phyloP scores from a whole-genome alignment of 2,113 vertebrate species.

The Larimichthys crocea region DNA sequence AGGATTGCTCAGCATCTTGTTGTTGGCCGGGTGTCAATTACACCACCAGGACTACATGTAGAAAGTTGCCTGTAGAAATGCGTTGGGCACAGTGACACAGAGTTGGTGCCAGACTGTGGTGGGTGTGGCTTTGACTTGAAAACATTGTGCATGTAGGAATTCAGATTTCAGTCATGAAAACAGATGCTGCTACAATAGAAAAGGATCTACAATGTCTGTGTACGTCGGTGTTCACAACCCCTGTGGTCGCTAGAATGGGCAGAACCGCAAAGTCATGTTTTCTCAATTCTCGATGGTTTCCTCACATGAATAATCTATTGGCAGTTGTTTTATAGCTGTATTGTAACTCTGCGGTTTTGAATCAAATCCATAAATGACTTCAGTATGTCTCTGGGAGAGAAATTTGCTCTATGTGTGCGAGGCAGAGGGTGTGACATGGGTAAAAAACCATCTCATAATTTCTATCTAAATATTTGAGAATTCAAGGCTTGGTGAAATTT shows the following conservation, averaged over 20 bases:
- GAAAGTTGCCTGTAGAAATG: not conserved
- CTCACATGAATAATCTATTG: slow-evolving; percentile 12
- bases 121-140: slow-evolving; percentile 3
- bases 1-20: slow-evolving; percentile 22
- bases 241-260: not conserved
- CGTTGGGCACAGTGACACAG: not conserved
- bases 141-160: not conserved
- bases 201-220: not conserved
- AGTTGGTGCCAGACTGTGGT: not conserved
- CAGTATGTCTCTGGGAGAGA: slow-evolving; percentile 33
- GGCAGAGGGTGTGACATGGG: not conserved
- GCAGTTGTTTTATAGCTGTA: slow-evolving; percentile 36
- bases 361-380: slow-evolving; percentile 41
- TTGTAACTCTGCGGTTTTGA: slow-evolving; percentile 51
- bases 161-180: not conserved
- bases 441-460: slow-evolving; percentile 9
- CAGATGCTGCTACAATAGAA: slow-evolving; percentile 27
- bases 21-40: slow-evolving; percentile 32
- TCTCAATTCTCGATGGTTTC: slow-evolving; percentile 18
- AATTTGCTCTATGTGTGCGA: not conserved
- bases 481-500: not conserved
- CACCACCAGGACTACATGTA: slow-evolving; percentile 8
- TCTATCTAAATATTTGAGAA: slow-evolving; percentile 37
- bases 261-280: slow-evolving; percentile 49
- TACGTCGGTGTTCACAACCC: not conserved